Conservation (phyloP, 2,113 vertebrate species). For the Canis aureus region DNA sequence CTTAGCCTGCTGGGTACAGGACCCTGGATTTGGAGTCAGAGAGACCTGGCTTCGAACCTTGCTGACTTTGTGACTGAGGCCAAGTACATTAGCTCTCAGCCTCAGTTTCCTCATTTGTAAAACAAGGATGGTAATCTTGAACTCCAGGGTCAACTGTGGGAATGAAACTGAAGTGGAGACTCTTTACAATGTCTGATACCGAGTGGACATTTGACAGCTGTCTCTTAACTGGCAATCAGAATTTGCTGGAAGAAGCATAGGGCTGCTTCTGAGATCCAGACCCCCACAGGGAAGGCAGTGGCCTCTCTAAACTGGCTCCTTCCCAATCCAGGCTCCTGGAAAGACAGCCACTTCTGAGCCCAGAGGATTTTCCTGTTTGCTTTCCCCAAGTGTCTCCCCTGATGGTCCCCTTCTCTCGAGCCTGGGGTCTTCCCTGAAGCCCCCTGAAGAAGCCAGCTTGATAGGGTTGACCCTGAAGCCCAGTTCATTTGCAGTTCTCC, state of each 20-base stretch:
- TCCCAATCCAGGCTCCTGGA: not conserved
- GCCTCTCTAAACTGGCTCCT: not conserved
- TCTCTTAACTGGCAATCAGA: not conserved
- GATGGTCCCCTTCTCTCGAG: not conserved
- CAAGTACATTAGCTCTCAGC: conserved; percentile 25
- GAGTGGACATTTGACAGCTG: not conserved
- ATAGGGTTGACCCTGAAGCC: conserved; percentile 60
- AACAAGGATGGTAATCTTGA: not conserved
- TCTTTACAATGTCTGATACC: not conserved
- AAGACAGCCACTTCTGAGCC: not conserved
- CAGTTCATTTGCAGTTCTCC: conserved; percentile 87
- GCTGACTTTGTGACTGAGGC: not conserved
- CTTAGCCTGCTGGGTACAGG: not conserved
- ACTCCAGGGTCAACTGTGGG: not conserved
- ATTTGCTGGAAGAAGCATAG: not conserved
- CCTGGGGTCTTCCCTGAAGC: not conserved
- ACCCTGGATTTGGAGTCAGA: not conserved
- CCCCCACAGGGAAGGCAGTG: not conserved
- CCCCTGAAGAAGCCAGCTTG: no score
- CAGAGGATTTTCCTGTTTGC: conserved; percentile 2
- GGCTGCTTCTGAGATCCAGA: not conserved
- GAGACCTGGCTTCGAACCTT: not conserved
- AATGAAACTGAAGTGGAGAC: not conserved
- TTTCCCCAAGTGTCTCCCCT: not conserved
- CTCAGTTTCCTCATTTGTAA: conserved; percentile 35